phyloP scores from a whole-genome alignment of 2,888 invertebrate species.

The Criorhina ranunculi region DNA sequence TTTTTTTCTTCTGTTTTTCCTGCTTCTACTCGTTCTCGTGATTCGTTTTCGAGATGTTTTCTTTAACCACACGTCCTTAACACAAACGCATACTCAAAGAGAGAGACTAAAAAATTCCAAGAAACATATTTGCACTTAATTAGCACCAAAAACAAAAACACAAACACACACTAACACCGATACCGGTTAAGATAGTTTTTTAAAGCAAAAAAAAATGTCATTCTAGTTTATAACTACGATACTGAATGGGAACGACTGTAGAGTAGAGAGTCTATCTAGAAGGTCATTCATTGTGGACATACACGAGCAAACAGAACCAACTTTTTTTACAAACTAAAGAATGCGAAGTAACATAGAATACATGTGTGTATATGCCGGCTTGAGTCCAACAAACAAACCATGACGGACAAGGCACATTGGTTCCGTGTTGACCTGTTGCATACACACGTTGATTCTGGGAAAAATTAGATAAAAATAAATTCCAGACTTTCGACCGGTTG shows the following conservation, averaged over 20 bases:
- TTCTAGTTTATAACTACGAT: slow-evolving; percentile 39
- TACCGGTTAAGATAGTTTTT: slow-evolving; percentile 24
- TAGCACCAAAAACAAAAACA: slow-evolving; percentile 66
- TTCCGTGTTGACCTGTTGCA: slow-evolving; percentile 45
- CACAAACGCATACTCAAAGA: slow-evolving; percentile 18
- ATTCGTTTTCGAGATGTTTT: slow-evolving; percentile 2
- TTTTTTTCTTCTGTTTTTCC: slow-evolving; percentile 52
- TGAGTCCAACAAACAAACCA: slow-evolving; percentile 3
- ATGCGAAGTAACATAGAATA: neutral
- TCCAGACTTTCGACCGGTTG: slow-evolving; percentile 3
- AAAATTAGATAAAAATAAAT: neutral
- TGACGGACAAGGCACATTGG: neutral
- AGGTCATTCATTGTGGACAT: slow-evolving; percentile 56
- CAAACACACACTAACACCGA: neutral
- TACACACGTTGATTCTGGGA: slow-evolving; percentile 1
- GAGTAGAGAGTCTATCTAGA: slow-evolving; percentile 25
- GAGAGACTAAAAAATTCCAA: slow-evolving; percentile 41
- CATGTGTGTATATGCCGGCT: no score
- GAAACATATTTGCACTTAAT: slow-evolving; percentile 75
- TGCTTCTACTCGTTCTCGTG: slow-evolving; percentile 22
- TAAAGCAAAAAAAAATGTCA: neutral
- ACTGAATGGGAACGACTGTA: slow-evolving; percentile 35
- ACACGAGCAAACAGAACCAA: neutral
- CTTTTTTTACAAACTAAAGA: neutral
- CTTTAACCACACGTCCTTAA: slow-evolving; percentile 47